Evolutionary conservation across 2,797 vertebrate genomes (phyloP).

Genomic region (Etheostoma perlongum): DNA sequence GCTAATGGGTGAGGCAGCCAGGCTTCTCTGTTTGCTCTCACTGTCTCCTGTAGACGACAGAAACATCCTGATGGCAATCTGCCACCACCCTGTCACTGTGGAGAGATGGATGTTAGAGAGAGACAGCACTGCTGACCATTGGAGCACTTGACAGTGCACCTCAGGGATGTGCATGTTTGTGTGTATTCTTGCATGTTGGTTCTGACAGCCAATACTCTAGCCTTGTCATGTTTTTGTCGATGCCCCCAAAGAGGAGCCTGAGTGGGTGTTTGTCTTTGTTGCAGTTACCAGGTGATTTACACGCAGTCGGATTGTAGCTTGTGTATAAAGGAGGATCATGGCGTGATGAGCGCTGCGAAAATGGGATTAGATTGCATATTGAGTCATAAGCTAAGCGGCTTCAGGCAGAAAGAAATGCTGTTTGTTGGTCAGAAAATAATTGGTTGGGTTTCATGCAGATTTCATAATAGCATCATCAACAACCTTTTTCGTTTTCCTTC

Average conservation of each 20-base stretch:
- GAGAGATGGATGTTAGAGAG: conserved; percentile 44
- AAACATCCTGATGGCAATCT: conserved; percentile 57
- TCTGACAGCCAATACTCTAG: conserved; percentile 33
- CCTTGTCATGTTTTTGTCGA: conserved; percentile 40
- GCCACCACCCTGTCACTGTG: conserved; percentile 51
- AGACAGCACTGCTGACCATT: conserved; percentile 31
- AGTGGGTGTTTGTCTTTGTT: conserved; percentile 39
- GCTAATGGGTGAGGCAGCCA: conserved; percentile 49
- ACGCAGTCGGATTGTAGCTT: conserved; percentile 11
- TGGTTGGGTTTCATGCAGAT: not conserved
- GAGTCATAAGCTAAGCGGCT: conserved; percentile 43
- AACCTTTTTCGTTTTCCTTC: conserved; percentile 9
- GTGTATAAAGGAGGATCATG: conserved; percentile 19
- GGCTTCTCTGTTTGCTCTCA: conserved; percentile 46
- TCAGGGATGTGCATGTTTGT: conserved; percentile 15
- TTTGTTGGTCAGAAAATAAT: conserved; percentile 49
- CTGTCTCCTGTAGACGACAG: conserved; percentile 43
- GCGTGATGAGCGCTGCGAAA: conserved; percentile 22
- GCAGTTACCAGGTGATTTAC: conserved; percentile 52
- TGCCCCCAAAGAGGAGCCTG: conserved; percentile 40
- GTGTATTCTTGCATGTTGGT: conserved; percentile 14
- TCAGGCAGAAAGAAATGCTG: conserved; percentile 11
- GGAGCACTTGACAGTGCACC: conserved; percentile 35
- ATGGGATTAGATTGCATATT: conserved; percentile 46
- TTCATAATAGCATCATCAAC: conserved; percentile 17